Conservation (phyloP, 2,113 vertebrate species). For the Cricetomys ansorgei region DNA sequence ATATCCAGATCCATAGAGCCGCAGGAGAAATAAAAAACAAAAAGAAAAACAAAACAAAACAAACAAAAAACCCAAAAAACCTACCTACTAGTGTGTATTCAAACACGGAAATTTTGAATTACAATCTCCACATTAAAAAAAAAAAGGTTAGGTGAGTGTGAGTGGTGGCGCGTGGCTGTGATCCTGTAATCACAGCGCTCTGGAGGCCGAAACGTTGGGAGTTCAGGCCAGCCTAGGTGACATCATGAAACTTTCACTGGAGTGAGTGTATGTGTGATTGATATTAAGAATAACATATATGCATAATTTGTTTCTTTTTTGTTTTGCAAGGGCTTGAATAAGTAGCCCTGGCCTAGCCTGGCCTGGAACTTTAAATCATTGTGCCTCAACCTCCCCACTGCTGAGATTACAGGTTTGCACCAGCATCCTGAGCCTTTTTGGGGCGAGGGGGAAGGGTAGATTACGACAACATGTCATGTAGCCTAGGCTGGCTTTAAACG, state of each 20-base stretch:
- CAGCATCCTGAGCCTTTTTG: background rate
- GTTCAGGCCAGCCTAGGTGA: background rate
- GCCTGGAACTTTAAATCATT: background rate
- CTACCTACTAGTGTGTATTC: background rate
- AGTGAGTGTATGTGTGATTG: background rate
- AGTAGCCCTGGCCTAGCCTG: background rate
- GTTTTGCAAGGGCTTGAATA: background rate
- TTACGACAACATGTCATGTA: background rate
- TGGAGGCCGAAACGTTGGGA: background rate
- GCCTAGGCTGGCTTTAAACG: background rate
- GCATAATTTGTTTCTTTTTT: background rate
- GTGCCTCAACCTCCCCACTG: background rate
- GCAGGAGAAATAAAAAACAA: too few relatives aligned
- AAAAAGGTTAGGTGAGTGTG: background rate
- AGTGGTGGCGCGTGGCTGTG: background rate
- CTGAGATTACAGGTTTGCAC: background rate
- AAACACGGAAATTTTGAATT: background rate
- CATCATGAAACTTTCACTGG: background rate
- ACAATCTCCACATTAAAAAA: background rate
- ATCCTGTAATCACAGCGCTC: background rate
- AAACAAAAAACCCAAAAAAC: background rate
- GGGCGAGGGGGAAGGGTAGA: background rate
- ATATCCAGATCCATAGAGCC: fast-evolving
- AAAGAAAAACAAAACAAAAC: too few relatives aligned
- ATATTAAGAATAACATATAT: background rate